Base-by-base conservation (phyloP, 2,797 vertebrate genomes). In the Florisuga fusca region DNA sequence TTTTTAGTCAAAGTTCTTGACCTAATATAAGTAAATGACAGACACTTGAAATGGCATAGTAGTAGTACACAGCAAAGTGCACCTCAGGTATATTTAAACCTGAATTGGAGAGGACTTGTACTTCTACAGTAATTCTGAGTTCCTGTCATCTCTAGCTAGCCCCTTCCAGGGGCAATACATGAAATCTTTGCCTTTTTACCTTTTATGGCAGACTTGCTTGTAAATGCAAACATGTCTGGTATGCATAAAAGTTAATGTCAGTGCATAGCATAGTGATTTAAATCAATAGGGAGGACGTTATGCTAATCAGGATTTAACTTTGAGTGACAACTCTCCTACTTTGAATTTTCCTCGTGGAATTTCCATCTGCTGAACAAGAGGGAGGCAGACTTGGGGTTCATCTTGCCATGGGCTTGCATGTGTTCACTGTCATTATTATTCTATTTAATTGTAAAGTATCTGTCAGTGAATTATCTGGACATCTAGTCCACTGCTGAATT, bases 291-390 rank as follows among this genome's bases (percentile, higher is more conserved):
- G 75, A 90, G 75, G 50, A 88, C 67, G 55, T 82, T 71, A 72
- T 92, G 91, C 59, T 84, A 87, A 83, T 90, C 31, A n/a, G 69
- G 38, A 54, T 76, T 94, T 93, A 51, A 80, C 72, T 89, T 54
- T 90, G 89, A 95, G 87, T 80, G 84, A 82, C 80, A 94, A 41
- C 48, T 88, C 51, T 79, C 33, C 61, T 85, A 21, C 64, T 95
- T 78, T 71, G 74, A 82, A 64, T 92, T 76, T 96, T 57, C 68
- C 45, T 90, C 55, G 87, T 7, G n/a, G 73, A 72, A 92, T 91
- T 82, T 89, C 71, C 80, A 84, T 95, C 77, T 96, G 87, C 66
- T 62, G 77, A 74, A 45, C 72, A 71, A 77, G 84, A 94, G 82
- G 63, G 63, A 54, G 62, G 69, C 82, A 92, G 92, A 81, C 85